Percentiles rank a stretch among this genome's conserved stretches.
Conservation (phyloP, 2,113 vertebrate genomes). For the Nerophis ophidion region DNA sequence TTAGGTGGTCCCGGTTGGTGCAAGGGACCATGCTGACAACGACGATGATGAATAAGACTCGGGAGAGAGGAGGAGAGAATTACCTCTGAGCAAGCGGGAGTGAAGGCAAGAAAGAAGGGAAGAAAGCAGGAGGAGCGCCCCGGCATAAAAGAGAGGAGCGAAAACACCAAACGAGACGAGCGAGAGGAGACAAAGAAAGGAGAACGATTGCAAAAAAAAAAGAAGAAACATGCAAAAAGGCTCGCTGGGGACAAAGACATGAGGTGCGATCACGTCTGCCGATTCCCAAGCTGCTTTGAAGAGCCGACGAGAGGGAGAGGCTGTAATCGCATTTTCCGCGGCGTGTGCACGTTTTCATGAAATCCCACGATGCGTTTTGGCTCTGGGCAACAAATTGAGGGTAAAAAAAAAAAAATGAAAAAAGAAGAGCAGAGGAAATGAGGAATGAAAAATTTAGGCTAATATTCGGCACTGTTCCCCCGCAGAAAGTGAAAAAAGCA, state of each 20-base stretch:
- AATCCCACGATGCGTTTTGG: conserved; percentile 62
- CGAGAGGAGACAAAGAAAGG: conserved; percentile 22
- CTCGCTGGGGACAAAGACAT: not conserved
- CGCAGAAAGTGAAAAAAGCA: not conserved
- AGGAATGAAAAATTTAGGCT: conserved; percentile 59
- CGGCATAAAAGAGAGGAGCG: conserved; percentile 31
- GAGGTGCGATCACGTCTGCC: not conserved
- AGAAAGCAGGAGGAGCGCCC: conserved; percentile 26
- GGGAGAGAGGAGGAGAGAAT: conserved; percentile 51
- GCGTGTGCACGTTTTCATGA: conserved; percentile 57
- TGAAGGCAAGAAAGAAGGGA: conserved; percentile 34
- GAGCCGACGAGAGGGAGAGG: conserved; percentile 43
- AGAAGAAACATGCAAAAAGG: not conserved
- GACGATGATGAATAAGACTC: conserved; percentile 55
- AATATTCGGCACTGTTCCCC: conserved; percentile 53
- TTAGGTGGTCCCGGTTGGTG: not conserved
- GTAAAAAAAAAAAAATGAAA: conserved; percentile 29
- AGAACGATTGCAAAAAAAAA: conserved; percentile 10
- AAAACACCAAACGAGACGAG: conserved; percentile 21
- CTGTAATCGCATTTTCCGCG: conserved; percentile 57
- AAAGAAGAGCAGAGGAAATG: conserved; percentile 41
- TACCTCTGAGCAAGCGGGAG: conserved; percentile 58
- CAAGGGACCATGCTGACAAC: conserved; percentile 6
- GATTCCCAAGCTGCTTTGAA: conserved; percentile 7
- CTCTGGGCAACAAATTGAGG: conserved; percentile 65